phyloP scores from a whole-genome alignment of 2,797 vertebrate species.

The Xenopus petersii region DNA sequence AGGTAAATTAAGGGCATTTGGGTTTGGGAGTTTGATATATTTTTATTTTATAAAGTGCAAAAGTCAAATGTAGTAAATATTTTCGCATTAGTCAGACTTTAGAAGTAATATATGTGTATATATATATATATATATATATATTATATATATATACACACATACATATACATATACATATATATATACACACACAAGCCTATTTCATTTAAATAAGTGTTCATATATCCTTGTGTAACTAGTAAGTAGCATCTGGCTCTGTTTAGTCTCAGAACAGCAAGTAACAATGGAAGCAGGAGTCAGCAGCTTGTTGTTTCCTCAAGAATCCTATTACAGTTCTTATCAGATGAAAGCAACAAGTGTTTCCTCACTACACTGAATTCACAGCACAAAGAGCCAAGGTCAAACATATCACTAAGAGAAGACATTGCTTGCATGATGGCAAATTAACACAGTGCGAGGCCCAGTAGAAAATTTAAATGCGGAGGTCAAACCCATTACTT shows the following conservation, averaged over 20 bases:
- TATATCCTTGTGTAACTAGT: too few species aligned
- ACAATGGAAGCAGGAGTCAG: slow-evolving; percentile 41
- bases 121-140: too few species aligned
- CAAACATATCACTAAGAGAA: slow-evolving; percentile 33
- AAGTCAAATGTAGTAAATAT: too few species aligned
- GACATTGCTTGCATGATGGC: slow-evolving; percentile 1
- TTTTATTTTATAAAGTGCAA: too few species aligned
- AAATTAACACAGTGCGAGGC: neutral
- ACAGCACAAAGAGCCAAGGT: slow-evolving; percentile 36
- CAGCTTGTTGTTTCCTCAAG: slow-evolving; percentile 27
- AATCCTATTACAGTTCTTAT: slow-evolving; percentile 40
- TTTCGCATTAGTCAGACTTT: too few species aligned
- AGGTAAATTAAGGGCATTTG: too few species aligned
- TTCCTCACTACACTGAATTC: slow-evolving; percentile 38
- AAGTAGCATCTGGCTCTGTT: slow-evolving; percentile 19
- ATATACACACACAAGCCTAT: too few species aligned
- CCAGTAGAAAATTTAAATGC: neutral
- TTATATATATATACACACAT: too few species aligned
- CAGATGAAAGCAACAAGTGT: slow-evolving; percentile 41
- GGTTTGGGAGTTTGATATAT: too few species aligned
- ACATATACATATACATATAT: too few species aligned
- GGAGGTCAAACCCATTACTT: neutral
- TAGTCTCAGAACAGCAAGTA: slow-evolving; percentile 36
- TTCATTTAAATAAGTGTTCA: too few species aligned
- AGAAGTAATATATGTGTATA: too few species aligned